Conservation (phyloP, 1,140 invertebrate species). For the Bombus ignitus region DNA sequence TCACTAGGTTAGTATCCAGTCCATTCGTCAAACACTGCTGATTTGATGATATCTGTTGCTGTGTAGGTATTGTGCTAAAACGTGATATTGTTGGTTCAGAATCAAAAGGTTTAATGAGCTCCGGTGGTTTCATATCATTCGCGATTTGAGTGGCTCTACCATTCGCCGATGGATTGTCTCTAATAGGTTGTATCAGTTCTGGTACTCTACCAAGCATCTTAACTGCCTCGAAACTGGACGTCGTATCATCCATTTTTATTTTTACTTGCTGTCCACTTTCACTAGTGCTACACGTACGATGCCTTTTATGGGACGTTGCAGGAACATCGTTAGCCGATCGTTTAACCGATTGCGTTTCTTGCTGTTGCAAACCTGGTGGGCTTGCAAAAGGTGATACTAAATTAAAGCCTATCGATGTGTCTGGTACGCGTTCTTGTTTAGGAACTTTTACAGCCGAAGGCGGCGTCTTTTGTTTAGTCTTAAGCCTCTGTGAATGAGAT, state of each 20-base stretch:
- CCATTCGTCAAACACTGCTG: slow-evolving; percentile 64
- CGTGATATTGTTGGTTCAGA: slow-evolving; percentile 51
- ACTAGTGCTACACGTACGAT: slow-evolving; percentile 71
- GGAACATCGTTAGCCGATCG: slow-evolving; percentile 50
- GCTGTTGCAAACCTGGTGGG: slow-evolving; percentile 61
- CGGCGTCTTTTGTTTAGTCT: slow-evolving; percentile 75
- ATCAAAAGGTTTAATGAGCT: slow-evolving; percentile 75
- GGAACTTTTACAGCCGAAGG: slow-evolving; percentile 67
- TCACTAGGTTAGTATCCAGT: slow-evolving; percentile 51
- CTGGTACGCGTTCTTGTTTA: slow-evolving; percentile 66
- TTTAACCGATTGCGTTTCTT: slow-evolving; percentile 53
- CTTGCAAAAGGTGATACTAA: slow-evolving; percentile 70
- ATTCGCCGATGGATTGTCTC: slow-evolving; percentile 63
- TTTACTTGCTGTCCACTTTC: slow-evolving; percentile 78
- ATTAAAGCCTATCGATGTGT: slow-evolving; percentile 63
- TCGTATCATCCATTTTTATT: slow-evolving; percentile 70
- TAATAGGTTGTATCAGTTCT: slow-evolving; percentile 68
- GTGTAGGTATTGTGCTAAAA: slow-evolving; percentile 33
- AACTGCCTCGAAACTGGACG: slow-evolving; percentile 64
- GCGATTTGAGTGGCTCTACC: slow-evolving; percentile 54
- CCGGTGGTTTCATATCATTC: slow-evolving; percentile 76
- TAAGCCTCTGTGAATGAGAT: slow-evolving; percentile 67
- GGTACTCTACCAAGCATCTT: slow-evolving; percentile 70
- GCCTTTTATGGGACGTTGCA: slow-evolving; percentile 61
- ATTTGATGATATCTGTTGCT: slow-evolving; percentile 57